Evolutionary conservation across 2,797 vertebrate species (phyloP), one percentile per base, ranked within the genome.

Genomic region (Neoniphon sammara): DNA sequence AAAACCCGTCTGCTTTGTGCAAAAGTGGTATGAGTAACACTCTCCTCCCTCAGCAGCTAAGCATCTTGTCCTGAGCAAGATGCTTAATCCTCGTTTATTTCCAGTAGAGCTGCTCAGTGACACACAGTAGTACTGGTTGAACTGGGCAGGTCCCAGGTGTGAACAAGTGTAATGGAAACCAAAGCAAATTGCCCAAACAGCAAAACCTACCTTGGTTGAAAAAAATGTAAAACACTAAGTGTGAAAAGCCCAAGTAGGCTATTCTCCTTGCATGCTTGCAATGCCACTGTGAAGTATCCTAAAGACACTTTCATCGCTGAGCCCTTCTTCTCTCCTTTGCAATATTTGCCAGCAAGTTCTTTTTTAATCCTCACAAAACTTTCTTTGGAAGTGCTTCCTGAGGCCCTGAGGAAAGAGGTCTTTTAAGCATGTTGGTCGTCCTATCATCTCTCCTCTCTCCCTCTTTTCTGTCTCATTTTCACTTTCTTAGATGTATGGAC

Each of bases 331-430:
- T 58, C 55, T 56, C 49, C 59, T 58, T 65, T 63, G 58, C 59
- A 42, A 61, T 58, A 70, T 44, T 80, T 67, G 55, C 73, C 44
- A 27, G 72, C 23, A 62, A 46, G 52, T 56, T 72, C 4, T 75
- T 77, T 83, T 88, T 81, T 74, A 84, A 78, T 87, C 64, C 58
- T 21, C 30, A 47, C 25, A 78, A 55, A 81, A 78, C 65, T 77
- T 76, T 76, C 54, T 66, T 70, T 77, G 55, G 46, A 80, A 50
- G 75, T 75, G 60, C 63, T 66, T 78, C 42, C 57, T 77, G 64
- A 75, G 66, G 68, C 70, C 67, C 58, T 15, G 55, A 79, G 64
- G 53, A 78, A 62, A 64, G 31, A 39, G 34, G 36, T 42, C 66
- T 81, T 85, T 77, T 52, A 78, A 82, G 54, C 76, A 25, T n/a